Evolutionary conservation across 1,140 invertebrate genomes (phyloP).

Genomic region (Drosophila nannoptera): DNA sequence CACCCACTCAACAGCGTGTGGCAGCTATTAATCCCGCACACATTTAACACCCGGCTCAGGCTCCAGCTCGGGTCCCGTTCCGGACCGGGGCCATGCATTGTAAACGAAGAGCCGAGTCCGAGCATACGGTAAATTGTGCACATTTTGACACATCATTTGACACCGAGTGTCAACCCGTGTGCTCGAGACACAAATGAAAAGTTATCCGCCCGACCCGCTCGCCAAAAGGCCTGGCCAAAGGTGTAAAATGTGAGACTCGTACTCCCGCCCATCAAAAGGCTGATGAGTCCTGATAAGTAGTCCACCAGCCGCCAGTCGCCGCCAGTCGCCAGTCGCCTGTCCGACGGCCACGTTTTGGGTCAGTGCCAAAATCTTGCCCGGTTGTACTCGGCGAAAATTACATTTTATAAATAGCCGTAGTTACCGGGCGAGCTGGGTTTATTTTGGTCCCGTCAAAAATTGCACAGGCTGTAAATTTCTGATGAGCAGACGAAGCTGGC

Average conservation of each 20-base stretch:
- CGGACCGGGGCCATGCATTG: constrained; percentile 24
- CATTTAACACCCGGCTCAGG: constrained; percentile 40
- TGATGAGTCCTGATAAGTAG: constrained; percentile 37
- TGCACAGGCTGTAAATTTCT: constrained; percentile 67
- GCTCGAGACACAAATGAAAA: constrained; percentile 68
- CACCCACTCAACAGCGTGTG: constrained; percentile 39
- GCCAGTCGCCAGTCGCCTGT: neutral
- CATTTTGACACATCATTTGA: constrained; percentile 76
- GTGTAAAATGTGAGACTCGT: constrained; percentile 52
- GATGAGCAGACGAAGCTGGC: constrained; percentile 50
- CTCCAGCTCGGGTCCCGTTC: constrained; percentile 5
- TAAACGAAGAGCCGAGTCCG: constrained; percentile 1
- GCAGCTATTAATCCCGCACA: constrained; percentile 68
- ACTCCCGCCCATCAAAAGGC: constrained; percentile 36
- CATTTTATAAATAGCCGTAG: constrained; percentile 68
- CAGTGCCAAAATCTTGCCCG: constrained; percentile 52
- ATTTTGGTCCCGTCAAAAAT: constrained; percentile 35
- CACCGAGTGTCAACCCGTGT: constrained; percentile 66
- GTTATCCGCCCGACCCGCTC: constrained; percentile 37
- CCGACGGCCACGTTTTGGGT: constrained; percentile 56
- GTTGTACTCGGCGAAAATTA: constrained; percentile 48
- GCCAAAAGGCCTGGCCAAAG: constrained; percentile 18
- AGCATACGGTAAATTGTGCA: constrained; percentile 68
- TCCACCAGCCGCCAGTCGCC: too few species aligned
- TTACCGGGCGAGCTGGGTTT: constrained; percentile 43